Conservation (phyloP, 2,113 vertebrate species). For the Ursus arctos region DNA sequence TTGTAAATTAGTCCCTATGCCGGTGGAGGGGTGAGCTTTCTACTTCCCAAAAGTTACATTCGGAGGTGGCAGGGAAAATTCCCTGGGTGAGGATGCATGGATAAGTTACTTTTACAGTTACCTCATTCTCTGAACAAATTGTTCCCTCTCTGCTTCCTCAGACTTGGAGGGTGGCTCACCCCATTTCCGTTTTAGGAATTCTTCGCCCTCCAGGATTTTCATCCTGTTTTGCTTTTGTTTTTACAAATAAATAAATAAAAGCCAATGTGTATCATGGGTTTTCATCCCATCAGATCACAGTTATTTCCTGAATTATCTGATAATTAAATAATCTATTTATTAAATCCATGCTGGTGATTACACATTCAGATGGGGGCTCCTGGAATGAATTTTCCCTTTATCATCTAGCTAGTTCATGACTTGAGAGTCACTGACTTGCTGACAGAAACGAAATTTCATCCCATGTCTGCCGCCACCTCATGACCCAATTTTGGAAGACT, state of each 20-base stretch:
- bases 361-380: not conserved
- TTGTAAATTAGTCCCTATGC: not conserved
- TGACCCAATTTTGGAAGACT: not conserved
- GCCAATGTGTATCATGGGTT: not conserved
- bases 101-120: not conserved
- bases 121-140: not conserved
- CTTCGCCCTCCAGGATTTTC: not conserved
- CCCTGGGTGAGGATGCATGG: not conserved
- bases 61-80: not conserved
- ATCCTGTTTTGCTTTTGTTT: not conserved
- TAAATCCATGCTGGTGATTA: not conserved
- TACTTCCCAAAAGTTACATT: not conserved
- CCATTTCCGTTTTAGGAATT: not conserved
- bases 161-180: not conserved
- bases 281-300: not conserved
- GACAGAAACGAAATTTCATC: not conserved
- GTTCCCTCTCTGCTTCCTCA: not conserved
- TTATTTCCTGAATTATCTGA: not conserved
- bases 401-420: not conserved
- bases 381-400: not conserved
- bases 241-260: not conserved
- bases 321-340: not conserved
- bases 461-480: not conserved
- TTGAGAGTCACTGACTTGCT: not conserved
- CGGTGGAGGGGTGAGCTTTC: not conserved